phyloP scores from a whole-genome alignment of 2,888 invertebrate species.

The Macropis europaea region DNA sequence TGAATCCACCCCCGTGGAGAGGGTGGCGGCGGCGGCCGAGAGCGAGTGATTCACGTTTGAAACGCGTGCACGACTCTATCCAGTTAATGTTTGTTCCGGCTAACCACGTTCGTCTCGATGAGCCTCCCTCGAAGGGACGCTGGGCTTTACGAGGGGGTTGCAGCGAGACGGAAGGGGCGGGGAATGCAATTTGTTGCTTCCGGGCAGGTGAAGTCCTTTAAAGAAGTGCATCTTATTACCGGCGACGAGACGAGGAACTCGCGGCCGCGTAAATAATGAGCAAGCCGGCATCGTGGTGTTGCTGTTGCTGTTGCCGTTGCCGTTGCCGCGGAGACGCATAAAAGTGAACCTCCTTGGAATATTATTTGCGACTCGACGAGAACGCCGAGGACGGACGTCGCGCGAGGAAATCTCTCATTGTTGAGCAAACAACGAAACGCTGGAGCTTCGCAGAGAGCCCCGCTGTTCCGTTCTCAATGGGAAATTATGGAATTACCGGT shows the following conservation, averaged over 20 bases:
- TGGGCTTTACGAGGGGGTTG: not conserved
- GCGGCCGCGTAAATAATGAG: slow-evolving; percentile 64
- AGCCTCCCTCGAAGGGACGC: slow-evolving; percentile 9
- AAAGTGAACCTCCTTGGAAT: slow-evolving; percentile 46
- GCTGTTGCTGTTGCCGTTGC: not conserved
- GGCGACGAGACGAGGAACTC: slow-evolving; percentile 55
- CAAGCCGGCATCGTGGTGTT: slow-evolving; percentile 21
- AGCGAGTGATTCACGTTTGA: slow-evolving; percentile 29
- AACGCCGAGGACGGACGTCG: slow-evolving; percentile 37
- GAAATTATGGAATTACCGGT: slow-evolving; percentile 34
- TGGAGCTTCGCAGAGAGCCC: not conserved
- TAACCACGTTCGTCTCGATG: slow-evolving; percentile 48
- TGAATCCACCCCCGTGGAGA: slow-evolving; percentile 11
- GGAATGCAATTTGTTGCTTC: slow-evolving; percentile 64
- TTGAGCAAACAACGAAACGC: slow-evolving; percentile 40
- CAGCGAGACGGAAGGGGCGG: not conserved
- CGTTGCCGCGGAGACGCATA: slow-evolving; percentile 41
- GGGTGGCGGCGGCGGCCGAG: not conserved
- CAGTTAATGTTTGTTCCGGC: slow-evolving; percentile 58
- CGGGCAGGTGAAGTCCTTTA: slow-evolving; percentile 57
- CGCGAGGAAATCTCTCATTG: slow-evolving; percentile 45
- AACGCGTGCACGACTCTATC: slow-evolving; percentile 32
- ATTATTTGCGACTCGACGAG: slow-evolving; percentile 49
- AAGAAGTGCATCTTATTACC: slow-evolving; percentile 67
- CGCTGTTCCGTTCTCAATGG: slow-evolving; percentile 20